A percentile compares a stretch with the other conserved stretches of the same genome.
These are phyloP conservation scores for Noctua fimbriata DNA, from an alignment of 2,888 invertebrate genomes.

Conservation along the genomic window DNA sequence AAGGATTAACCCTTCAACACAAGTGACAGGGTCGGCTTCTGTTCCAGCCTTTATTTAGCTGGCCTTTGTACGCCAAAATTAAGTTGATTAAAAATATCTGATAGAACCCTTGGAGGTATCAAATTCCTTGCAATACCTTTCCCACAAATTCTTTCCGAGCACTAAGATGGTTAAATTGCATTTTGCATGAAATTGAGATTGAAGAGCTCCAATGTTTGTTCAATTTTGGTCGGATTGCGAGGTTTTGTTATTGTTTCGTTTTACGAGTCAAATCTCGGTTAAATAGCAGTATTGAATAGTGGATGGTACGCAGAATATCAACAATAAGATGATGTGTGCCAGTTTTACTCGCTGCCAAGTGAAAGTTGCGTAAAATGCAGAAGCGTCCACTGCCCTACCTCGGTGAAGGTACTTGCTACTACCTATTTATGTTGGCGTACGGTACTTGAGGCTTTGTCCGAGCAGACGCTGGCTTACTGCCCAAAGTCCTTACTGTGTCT, in stretches of 20 bases:
- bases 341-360: conserved; percentile 53
- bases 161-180: conserved; percentile 28
- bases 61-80: conserved; percentile 42
- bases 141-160: conserved; percentile 22
- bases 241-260: conserved; percentile 16
- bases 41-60: conserved; percentile 41
- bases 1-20: conserved; percentile 55
- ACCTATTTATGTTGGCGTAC: conserved; percentile 28
- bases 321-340: conserved; percentile 53
- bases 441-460: conserved; percentile 48
- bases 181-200: conserved; percentile 31
- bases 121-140: conserved; percentile 36
- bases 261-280: conserved; percentile 14
- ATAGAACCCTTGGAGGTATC: conserved; percentile 7
- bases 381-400: conserved; percentile 58
- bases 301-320: conserved; percentile 23
- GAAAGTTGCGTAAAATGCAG: conserved; percentile 64
- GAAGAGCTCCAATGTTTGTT: conserved; percentile 16
- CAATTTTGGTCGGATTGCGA: conserved; percentile 16
- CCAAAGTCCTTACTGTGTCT: conserved; percentile 30
- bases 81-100: conserved; percentile 53
- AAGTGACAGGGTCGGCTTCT: conserved; percentile 34
- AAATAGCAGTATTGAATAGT: background rate
- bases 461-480: conserved; percentile 48
- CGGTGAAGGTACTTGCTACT: conserved; percentile 28